Evolutionary conservation across 2,888 invertebrate species (phyloP).

Genomic region (Rhagium mordax): DNA sequence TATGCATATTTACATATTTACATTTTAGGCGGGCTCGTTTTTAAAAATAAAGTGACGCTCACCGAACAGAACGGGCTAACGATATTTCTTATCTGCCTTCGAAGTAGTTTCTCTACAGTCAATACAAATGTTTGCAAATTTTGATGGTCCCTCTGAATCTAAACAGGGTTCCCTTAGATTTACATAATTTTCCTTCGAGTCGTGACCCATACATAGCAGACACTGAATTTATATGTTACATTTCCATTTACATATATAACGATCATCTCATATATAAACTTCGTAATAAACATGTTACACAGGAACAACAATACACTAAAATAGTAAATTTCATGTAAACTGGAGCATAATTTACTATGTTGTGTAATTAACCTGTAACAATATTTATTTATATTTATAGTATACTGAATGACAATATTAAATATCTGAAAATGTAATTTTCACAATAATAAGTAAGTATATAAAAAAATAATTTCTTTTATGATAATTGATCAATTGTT

Average conservation of each 20-base stretch:
- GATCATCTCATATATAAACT: conserved; percentile 52
- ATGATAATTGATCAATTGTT: no score
- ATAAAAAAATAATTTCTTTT: no score
- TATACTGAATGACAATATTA: no score
- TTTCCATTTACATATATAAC: conserved; percentile 56
- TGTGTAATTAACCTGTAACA: conserved; percentile 17
- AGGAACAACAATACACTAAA: conserved; percentile 37
- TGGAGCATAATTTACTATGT: conserved; percentile 11
- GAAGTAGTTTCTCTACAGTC: conserved; percentile 35
- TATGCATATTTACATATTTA: conserved; percentile 28
- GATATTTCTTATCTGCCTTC: conserved; percentile 39
- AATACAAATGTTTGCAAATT: conserved; percentile 47
- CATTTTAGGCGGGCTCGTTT: not conserved
- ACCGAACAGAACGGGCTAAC: not conserved
- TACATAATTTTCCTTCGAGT: conserved; percentile 48
- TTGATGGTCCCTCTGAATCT: conserved; percentile 42
- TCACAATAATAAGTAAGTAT: no score
- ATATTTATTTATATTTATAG: no score
- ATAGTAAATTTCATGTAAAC: conserved; percentile 29
- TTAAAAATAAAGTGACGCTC: not conserved
- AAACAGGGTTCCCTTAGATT: conserved; percentile 45
- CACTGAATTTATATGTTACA: conserved; percentile 48
- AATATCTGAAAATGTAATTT: no score
- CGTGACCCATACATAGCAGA: conserved; percentile 46
- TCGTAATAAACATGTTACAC: conserved; percentile 46